Percentiles rank a stretch among this genome's conserved stretches.
Evolutionary conservation across 2,888 invertebrate genomes (phyloP).

Genomic region (Drosophila subquinaria): DNA sequence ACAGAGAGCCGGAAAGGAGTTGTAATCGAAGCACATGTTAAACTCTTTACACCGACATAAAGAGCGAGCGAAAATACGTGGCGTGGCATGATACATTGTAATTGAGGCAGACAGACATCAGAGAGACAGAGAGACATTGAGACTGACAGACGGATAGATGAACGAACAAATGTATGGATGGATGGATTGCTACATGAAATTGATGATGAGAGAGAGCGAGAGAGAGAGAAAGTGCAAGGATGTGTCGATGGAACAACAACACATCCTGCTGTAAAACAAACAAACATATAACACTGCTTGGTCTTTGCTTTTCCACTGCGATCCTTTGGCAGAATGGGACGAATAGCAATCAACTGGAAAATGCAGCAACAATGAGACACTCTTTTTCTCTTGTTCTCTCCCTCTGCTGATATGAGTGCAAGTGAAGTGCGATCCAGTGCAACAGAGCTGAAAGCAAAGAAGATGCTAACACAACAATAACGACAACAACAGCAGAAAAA

Average conservation of each 20-base stretch:
- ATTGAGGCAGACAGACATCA: slow-evolving; percentile 57
- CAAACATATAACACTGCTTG: slow-evolving; percentile 40
- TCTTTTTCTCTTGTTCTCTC: not conserved
- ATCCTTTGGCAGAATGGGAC: slow-evolving; percentile 34
- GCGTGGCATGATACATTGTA: slow-evolving; percentile 75
- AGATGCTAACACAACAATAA: slow-evolving; percentile 13
- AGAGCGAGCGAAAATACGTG: slow-evolving; percentile 70
- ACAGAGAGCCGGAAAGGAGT: not conserved
- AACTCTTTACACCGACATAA: slow-evolving; percentile 81
- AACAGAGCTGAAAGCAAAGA: slow-evolving; percentile 15
- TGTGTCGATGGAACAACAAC: slow-evolving; percentile 40
- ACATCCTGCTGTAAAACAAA: slow-evolving; percentile 31
- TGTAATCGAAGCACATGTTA: slow-evolving; percentile 72
- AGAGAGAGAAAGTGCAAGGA: slow-evolving; percentile 19
- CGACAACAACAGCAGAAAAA: not conserved
- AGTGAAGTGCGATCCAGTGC: slow-evolving; percentile 64
- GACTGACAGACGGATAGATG: slow-evolving; percentile 33
- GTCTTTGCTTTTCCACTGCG: slow-evolving; percentile 24
- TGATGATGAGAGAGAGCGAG: slow-evolving; percentile 40
- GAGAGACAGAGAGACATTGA: not conserved
- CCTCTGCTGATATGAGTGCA: slow-evolving; percentile 60
- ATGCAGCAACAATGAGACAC: slow-evolving; percentile 66
- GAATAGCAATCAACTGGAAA: slow-evolving; percentile 73
- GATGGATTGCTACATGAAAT: slow-evolving; percentile 46
- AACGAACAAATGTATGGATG: slow-evolving; percentile 17